Conservation (phyloP, 2,888 invertebrate species). For the Cybosia mesomella region DNA sequence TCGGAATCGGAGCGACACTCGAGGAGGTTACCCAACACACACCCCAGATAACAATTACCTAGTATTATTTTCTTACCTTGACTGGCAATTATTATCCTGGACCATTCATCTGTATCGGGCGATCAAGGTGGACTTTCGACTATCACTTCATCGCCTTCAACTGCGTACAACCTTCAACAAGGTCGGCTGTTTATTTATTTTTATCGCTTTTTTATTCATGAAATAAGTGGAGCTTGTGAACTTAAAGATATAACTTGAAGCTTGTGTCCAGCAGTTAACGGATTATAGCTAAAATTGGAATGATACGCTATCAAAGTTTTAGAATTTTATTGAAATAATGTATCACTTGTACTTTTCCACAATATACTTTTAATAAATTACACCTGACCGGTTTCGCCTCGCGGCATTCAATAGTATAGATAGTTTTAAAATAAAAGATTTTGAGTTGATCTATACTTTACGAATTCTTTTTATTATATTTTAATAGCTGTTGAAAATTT, state of each 20-base stretch:
- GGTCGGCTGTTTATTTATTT: conserved; percentile 12
- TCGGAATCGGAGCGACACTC: too few species aligned
- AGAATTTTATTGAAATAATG: too few species aligned
- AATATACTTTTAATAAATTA: too few species aligned
- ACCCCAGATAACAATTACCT: too few species aligned
- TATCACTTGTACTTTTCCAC: too few species aligned
- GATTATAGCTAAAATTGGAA: conserved; percentile 1
- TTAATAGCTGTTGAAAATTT: too few species aligned
- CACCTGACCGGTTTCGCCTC: too few species aligned
- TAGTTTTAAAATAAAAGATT: too few species aligned
- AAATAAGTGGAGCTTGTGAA: background rate
- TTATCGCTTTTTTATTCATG: background rate
- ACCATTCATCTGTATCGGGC: conserved; percentile 14
- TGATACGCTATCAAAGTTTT: background rate
- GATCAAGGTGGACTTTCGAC: conserved; percentile 24
- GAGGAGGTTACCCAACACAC: too few species aligned
- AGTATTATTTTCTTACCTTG: background rate
- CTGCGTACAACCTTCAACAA: conserved; percentile 15
- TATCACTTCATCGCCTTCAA: conserved; percentile 22
- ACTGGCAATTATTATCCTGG: conserved; percentile 18
- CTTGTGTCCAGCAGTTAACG: background rate
- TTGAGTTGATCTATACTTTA: too few species aligned
- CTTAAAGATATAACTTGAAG: background rate
- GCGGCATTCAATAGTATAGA: too few species aligned
- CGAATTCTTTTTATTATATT: too few species aligned